These are phyloP conservation scores for Scaptomyza parva DNA, from an alignment of 2,888 invertebrate genomes.

Conservation along the genomic window DNA sequence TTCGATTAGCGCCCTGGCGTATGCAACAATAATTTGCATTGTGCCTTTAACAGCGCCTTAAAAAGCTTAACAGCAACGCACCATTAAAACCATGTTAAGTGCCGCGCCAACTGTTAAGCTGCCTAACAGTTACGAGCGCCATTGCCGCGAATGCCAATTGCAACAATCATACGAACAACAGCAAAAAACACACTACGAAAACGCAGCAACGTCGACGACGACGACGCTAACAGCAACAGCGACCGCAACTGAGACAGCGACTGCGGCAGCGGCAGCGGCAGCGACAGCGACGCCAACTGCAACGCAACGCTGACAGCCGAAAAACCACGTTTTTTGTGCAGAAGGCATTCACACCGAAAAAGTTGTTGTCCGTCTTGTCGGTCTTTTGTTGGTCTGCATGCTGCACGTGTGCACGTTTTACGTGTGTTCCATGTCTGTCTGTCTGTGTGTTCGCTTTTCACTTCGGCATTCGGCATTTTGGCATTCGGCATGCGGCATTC, in stretches of 20 bases:
- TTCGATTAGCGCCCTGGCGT: constrained; percentile 38
- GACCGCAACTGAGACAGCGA: constrained; percentile 25
- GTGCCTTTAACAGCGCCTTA: constrained; percentile 20
- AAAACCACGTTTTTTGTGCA: constrained; percentile 82
- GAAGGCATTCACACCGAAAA: constrained; percentile 85
- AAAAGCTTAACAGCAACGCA: constrained; percentile 34
- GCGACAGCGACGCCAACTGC: constrained; percentile 31
- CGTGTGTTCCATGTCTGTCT: constrained; percentile 14
- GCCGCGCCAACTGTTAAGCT: constrained; percentile 29
- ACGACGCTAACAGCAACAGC: constrained; percentile 26
- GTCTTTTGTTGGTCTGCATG: constrained; percentile 47
- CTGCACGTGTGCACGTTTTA: constrained; percentile 68
- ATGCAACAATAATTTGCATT: constrained; percentile 49
- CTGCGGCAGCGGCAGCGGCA: constrained; percentile 22
- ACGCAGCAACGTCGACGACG: constrained; percentile 25
- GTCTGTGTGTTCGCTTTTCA: constrained; percentile 3
- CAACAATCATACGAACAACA: constrained; percentile 30
- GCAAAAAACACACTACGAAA: too few relatives aligned
- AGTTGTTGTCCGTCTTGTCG: constrained; percentile 37
- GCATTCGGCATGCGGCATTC: constrained; percentile 21
- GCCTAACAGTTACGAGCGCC: constrained; percentile 34
- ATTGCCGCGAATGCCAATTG: constrained; percentile 39
- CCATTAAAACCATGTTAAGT: constrained; percentile 35
- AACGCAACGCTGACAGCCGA: constrained; percentile 60
- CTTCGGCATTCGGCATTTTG: constrained; percentile 24